Conservation (phyloP, 2,888 invertebrate species). For the Hirtodrosophila confusa region DNA sequence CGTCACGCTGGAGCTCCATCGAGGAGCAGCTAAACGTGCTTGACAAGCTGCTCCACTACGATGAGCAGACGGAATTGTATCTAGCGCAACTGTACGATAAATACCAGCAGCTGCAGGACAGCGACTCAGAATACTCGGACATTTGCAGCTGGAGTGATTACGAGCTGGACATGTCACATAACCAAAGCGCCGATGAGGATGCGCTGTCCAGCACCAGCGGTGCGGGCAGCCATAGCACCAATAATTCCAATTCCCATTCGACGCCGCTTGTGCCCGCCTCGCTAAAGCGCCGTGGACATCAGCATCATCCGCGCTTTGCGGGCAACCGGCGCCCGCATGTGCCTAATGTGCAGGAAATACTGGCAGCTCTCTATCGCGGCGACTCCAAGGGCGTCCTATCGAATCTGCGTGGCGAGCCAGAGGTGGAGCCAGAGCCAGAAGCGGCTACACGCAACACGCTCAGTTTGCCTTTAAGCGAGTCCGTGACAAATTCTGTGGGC, state of each 20-base stretch:
- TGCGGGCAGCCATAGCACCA: slow-evolving; percentile 67
- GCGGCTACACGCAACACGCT: slow-evolving; percentile 66
- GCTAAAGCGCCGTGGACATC: slow-evolving; percentile 88
- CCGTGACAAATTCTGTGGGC: slow-evolving; percentile 78
- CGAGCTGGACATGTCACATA: slow-evolving; percentile 48
- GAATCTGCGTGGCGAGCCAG: slow-evolving; percentile 68
- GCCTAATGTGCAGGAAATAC: slow-evolving; percentile 84
- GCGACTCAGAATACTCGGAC: slow-evolving; percentile 36
- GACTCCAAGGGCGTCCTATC: slow-evolving; percentile 81
- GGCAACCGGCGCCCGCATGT: slow-evolving; percentile 86
- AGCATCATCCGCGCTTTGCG: slow-evolving; percentile 90
- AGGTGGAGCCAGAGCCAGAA: slow-evolving; percentile 31
- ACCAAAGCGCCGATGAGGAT: slow-evolving; percentile 64
- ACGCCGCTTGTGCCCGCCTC: slow-evolving; percentile 70
- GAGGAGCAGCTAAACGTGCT: slow-evolving; percentile 82
- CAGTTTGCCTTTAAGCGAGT: slow-evolving; percentile 80
- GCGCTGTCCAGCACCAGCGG: slow-evolving; percentile 73
- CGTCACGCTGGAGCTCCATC: slow-evolving; percentile 83
- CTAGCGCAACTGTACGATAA: slow-evolving; percentile 67
- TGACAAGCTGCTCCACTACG: slow-evolving; percentile 81
- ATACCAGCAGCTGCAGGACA: slow-evolving; percentile 45
- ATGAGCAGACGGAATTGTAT: slow-evolving; percentile 77
- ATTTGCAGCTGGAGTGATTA: slow-evolving; percentile 62
- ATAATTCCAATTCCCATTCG: slow-evolving; percentile 41
- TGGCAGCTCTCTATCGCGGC: slow-evolving; percentile 83